Base-by-base conservation (phyloP, 2,888 invertebrate genomes). In the Sphaerophoria taeniata region DNA sequence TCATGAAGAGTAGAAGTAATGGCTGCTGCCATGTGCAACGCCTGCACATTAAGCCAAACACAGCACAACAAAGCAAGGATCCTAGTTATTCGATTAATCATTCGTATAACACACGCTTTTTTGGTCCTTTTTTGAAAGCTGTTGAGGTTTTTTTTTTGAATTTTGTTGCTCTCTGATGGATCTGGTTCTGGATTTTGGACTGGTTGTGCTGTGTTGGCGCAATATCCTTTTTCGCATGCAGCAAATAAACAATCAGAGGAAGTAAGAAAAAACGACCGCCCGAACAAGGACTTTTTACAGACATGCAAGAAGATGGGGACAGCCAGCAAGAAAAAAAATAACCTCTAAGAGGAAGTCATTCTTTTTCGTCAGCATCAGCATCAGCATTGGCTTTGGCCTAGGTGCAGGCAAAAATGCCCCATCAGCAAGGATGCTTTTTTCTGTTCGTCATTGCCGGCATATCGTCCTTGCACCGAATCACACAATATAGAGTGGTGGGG, bases 21-120 rank as follows among this genome's bases (percentile, higher is more conserved):
- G 81, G 80, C 74, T 63, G 55, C 79, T 79, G 61, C 61, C 73
- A 81, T 77, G 72, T 85, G 85, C 85, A 85, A 81, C 70, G 85
- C 81, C 77, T 85, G 85, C 85, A 85, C 85, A 85, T 85, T 81
- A 73, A 81, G 76, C 85, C 71, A 45, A 61, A 77, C 63, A 80
- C 55, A 83, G 71, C 81, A 85, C 60, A 85, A 77, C 85, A 85
- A 56, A 58, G 49, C 63, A 77, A 69, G 81, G 76, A 76, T 76
- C 81, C 76, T 85, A 80, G 76, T 85, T 81, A 85, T 85, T 85
- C 85, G 85, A 85, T 85, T 85, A 85, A 85, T 85, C 85, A 85
- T 85, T 72, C 81, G 75, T 39, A 7, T 39, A 58, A 76, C 71
- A 81, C 77, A 82, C 72, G 55, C 71, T 72, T 33, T 74, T 60